Evolutionary conservation across 1,140 invertebrate genomes (phyloP).

Genomic region (Globodera rostochiensis): DNA sequence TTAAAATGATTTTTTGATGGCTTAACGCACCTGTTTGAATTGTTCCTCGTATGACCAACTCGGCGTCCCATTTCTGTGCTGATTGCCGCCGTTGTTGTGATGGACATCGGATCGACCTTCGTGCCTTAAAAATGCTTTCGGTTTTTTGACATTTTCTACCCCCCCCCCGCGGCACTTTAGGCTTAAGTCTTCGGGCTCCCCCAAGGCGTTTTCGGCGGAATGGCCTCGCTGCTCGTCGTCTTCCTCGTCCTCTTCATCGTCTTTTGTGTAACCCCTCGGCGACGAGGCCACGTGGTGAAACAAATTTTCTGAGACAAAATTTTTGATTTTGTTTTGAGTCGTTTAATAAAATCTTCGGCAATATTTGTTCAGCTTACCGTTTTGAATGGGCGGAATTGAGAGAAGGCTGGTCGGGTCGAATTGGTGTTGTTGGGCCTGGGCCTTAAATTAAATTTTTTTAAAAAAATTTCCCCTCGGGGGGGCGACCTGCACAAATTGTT

Average conservation of each 20-base stretch:
- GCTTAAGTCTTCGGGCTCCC: constrained; percentile 37
- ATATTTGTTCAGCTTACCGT: no score
- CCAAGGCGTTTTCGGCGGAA: neutral
- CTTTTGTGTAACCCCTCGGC: neutral
- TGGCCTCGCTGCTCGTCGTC: neutral
- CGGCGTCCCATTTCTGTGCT: constrained; percentile 19
- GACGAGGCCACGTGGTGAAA: no score
- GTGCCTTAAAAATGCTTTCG: neutral
- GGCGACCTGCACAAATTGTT: constrained; percentile 24
- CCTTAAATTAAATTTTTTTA: no score
- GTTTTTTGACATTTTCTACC: no score
- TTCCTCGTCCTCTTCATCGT: neutral
- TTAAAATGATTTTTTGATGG: no score
- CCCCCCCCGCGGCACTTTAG: constrained; percentile 14
- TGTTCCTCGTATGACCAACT: constrained; percentile 53
- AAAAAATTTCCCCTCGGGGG: no score
- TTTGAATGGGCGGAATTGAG: no score
- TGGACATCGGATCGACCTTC: neutral
- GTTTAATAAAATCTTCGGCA: no score
- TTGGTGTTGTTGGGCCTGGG: no score
- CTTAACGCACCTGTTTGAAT: constrained; percentile 50
- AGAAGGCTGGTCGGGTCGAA: no score
- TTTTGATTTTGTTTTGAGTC: no score
- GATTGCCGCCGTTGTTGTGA: constrained; percentile 1
- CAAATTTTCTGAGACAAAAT: no score